Base-by-base conservation (phyloP, 2,888 invertebrate genomes). In the Sthenelais limicola region DNA sequence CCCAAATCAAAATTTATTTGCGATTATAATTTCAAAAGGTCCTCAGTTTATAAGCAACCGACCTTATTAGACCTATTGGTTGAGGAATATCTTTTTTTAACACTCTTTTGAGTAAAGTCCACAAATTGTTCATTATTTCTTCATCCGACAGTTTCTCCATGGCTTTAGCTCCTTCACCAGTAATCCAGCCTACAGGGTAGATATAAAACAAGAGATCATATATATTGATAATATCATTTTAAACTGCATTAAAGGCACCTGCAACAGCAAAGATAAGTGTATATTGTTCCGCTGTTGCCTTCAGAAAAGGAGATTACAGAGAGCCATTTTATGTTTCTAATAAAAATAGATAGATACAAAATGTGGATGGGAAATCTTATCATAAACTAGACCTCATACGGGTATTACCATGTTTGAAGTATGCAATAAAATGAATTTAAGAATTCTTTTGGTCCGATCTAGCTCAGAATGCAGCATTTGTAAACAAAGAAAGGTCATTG, bases 81-180 rank as follows among this genome's bases (percentile, higher is more conserved):
- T 18, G 3, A 33, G 56, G 56, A 28, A 56, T 33, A 2, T 56
- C 3, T n/a, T n/a, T 32, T 3, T 12, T 18, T 21, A 56, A 21
- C 32, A 56, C 30, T 15, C 18, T 12, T 18, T 32, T 3, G 32
- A 56, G 32, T 5, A 56, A 9, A 33, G 12, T 7, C 56, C 21
- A 18, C 30, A 30, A 56, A 3, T 32, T 12, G n/a, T 2, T 24
- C 3, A 18, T 33, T 12, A 56, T 33, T 15, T 56, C 28, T 28
- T 56, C 32, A 1, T 56, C 56, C 18, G 21, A 33, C 32, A 56
- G 21, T 56, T 32, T 56, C 32, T 56, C 56, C 56, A 56, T 56
- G 56, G 30, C 18, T 21, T 56, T 33, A 28, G 56, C 56, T 28
- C 15, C 56, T 33, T 56, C 18, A 28, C 56, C 56, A 9, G 56